Base-by-base conservation (phyloP, 2,888 invertebrate species). In the Nomada goodeniana region DNA sequence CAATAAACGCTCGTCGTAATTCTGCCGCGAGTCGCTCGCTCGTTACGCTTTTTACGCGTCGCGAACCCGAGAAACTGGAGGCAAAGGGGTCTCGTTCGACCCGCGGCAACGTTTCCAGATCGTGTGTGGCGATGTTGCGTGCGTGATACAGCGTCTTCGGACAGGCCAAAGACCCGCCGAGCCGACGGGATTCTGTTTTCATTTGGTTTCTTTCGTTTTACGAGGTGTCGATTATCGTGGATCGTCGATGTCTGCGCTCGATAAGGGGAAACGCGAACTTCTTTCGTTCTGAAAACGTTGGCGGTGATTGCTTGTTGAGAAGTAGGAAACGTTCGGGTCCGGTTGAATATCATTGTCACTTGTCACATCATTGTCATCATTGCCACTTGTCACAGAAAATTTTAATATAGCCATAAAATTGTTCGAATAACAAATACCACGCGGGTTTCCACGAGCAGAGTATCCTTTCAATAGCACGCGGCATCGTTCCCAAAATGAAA, bases 1-100 rank as follows among this genome's bases (percentile, higher is more conserved):
- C 82, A 69, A 73, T 76, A 81, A 69, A 81, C 70, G 65, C 55
- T 68, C 53, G 55, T 73, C 67, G 76, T 76, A 76, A 77, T 76
- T 83, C 76, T 50, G 36, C 68, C 61, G 60, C 13, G 55, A 13
- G 55, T 63, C 52, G 65, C 70, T 53, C 74, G 75, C 80, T 82
- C 69, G 76, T 83, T 81, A 76, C n/a, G 55, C 36, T 72, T 82
- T 72, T 80, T 64, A 69, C 68, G 47, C n/a, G 26, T 52, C 2
- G 13, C n/a, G n/a, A 55, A 53, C 26, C 52, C 59, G 61, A 29
- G 78, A 61, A 79, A 77, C 69, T 26, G 59, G 64, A 63, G 68
- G 64, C 64, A 57, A 70, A 55, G 53, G 44, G 57, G 52, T 44
- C 52, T 23, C 69, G 18, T 44, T 55, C 47, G 23, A 23, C 29